Conservation (phyloP, 1,140 invertebrate species). For the Polypedilum pembai region DNA sequence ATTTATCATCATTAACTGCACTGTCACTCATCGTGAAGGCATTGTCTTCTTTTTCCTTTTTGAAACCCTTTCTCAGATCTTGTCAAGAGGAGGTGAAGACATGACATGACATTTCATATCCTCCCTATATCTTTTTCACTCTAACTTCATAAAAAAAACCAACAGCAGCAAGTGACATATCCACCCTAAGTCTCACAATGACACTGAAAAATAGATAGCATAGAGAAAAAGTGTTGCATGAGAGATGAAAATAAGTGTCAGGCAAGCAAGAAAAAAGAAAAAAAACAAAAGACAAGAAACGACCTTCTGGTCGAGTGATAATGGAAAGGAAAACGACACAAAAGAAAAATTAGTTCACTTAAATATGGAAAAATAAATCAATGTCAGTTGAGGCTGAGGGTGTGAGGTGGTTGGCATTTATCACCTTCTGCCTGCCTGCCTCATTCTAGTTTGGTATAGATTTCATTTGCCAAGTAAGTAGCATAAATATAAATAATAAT, state of each 20-base stretch:
- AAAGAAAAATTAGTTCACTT: constrained; percentile 16
- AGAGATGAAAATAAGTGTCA: background rate
- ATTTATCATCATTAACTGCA: constrained; percentile 18
- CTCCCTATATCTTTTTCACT: background rate
- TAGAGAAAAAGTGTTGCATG: background rate
- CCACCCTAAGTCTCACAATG: background rate
- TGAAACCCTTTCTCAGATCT: too few species aligned
- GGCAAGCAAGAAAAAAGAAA: background rate
- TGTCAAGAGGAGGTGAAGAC: background rate
- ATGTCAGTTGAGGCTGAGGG: background rate
- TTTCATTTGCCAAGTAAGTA: too few species aligned
- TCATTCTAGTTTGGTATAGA: too few species aligned
- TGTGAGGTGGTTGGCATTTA: background rate
- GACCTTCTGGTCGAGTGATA: constrained; percentile 10
- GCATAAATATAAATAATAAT: too few species aligned
- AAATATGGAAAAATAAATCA: constrained; percentile 14
- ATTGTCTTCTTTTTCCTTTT: too few species aligned
- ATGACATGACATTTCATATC: constrained; percentile 18
- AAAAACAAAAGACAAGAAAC: background rate
- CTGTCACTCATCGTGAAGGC: background rate
- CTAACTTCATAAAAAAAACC: background rate
- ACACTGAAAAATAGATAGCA: background rate
- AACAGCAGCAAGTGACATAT: constrained; percentile 1
- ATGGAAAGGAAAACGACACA: background rate
- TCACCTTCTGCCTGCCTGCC: too few species aligned